phyloP scores from a whole-genome alignment of 2,113 vertebrate species.

The Leucopsar rothschildi region DNA sequence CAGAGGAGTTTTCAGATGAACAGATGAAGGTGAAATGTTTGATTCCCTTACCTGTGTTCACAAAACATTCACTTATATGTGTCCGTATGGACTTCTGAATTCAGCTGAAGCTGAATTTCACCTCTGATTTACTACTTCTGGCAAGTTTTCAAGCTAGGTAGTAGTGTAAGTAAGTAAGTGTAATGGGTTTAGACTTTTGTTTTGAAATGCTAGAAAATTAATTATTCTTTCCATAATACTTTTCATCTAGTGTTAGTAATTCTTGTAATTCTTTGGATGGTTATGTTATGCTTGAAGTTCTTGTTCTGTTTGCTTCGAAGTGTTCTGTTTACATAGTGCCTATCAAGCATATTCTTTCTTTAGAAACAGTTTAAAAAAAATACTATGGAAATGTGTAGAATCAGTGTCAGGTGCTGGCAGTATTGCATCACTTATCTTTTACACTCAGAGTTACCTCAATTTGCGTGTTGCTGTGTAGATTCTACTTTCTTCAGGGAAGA shows the following conservation, averaged over 20 bases:
- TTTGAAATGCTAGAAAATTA: neutral
- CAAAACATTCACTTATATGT: neutral
- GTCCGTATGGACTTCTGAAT: neutral
- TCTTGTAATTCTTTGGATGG: neutral
- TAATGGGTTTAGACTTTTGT: neutral
- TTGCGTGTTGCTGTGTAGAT: neutral
- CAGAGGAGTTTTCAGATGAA: neutral
- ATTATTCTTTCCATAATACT: neutral
- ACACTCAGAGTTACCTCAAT: neutral
- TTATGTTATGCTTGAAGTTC: neutral
- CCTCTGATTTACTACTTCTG: neutral
- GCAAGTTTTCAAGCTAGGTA: neutral
- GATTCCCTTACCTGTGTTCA: neutral
- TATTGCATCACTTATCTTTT: neutral
- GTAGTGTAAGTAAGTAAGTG: no score
- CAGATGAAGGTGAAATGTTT: neutral
- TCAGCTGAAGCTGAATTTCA: neutral
- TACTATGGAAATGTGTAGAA: neutral
- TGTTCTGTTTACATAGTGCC: neutral
- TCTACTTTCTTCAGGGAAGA: neutral
- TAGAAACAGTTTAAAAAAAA: neutral
- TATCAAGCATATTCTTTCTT: neutral
- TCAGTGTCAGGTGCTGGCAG: neutral
- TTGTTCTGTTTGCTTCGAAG: neutral
- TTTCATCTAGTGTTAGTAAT: neutral